A percentile compares a stretch with the other conserved stretches of the same genome.
Evolutionary conservation across 1,140 invertebrate genomes (phyloP).

Genomic region (Bombus balteatus): DNA sequence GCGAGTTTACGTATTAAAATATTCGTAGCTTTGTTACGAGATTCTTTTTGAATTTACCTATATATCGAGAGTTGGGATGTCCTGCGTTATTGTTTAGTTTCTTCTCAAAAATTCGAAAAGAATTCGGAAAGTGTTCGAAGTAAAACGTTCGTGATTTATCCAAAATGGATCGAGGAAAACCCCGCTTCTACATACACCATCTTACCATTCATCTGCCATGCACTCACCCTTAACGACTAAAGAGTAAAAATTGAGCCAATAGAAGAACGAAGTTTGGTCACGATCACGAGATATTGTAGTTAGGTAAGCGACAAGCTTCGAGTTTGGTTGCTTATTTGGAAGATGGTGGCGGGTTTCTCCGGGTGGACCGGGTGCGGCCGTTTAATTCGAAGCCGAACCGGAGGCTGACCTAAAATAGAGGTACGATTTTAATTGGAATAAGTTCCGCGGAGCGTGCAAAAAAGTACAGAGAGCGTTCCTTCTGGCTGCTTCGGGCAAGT

Average conservation of each 20-base stretch:
- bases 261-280: neutral
- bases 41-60: no score
- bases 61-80: neutral
- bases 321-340: constrained; percentile 34
- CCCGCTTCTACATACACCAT: no score
- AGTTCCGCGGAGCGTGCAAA: constrained; percentile 57
- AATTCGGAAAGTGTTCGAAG: no score
- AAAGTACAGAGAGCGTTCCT: constrained; percentile 50
- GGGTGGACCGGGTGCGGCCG: neutral
- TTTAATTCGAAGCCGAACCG: constrained; percentile 47
- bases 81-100: no score
- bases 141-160: no score
- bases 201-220: no score
- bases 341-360: no score
- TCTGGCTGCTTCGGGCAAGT: constrained; percentile 60
- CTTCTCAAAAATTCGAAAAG: no score
- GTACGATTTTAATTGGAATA: constrained; percentile 77
- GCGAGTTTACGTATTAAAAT: neutral
- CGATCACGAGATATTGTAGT: neutral
- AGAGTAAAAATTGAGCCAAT: no score
- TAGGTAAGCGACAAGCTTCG: neutral
- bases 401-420: constrained; percentile 67
- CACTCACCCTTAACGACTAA: no score
- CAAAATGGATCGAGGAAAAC: no score
- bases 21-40: neutral